phyloP scores from a whole-genome alignment of 2,888 invertebrate genomes.

The Amblyjoppa fuscipennis region DNA sequence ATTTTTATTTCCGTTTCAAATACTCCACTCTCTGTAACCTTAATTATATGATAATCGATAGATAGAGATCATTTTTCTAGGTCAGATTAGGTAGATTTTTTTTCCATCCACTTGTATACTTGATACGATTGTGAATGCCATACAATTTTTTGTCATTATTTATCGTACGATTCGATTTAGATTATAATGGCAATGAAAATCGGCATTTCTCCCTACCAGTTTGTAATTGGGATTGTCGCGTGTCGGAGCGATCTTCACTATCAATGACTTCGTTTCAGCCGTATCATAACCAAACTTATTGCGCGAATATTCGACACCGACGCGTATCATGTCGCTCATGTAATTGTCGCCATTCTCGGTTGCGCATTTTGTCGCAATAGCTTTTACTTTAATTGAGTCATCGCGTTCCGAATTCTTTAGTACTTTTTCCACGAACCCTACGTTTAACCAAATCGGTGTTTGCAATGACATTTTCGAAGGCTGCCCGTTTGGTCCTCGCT shows the following conservation, averaged over 20 bases:
- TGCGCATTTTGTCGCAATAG: constrained; percentile 76
- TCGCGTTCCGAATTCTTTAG: constrained; percentile 75
- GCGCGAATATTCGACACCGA: not conserved
- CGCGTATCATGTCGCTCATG: not conserved
- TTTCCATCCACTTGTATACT: not conserved
- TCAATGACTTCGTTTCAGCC: constrained; percentile 74
- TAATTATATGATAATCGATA: not conserved
- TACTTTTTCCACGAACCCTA: constrained; percentile 75
- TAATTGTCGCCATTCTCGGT: constrained; percentile 82
- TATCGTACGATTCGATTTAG: too few species aligned
- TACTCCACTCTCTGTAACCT: constrained; percentile 55
- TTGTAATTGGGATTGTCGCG: constrained; percentile 83
- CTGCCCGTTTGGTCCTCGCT: not conserved
- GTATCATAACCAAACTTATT: constrained; percentile 69
- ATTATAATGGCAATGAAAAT: not conserved
- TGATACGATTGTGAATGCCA: not conserved
- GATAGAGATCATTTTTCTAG: not conserved
- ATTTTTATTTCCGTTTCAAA: constrained; percentile 80
- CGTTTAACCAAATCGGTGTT: constrained; percentile 76
- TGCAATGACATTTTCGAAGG: not conserved
- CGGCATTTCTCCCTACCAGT: constrained; percentile 70
- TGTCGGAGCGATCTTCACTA: constrained; percentile 83
- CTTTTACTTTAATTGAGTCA: constrained; percentile 75
- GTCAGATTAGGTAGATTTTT: too few species aligned
- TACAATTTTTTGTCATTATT: too few species aligned